Evolutionary conservation across 2,888 invertebrate species (phyloP).

Genomic region (Taphrorychus bicolor): DNA sequence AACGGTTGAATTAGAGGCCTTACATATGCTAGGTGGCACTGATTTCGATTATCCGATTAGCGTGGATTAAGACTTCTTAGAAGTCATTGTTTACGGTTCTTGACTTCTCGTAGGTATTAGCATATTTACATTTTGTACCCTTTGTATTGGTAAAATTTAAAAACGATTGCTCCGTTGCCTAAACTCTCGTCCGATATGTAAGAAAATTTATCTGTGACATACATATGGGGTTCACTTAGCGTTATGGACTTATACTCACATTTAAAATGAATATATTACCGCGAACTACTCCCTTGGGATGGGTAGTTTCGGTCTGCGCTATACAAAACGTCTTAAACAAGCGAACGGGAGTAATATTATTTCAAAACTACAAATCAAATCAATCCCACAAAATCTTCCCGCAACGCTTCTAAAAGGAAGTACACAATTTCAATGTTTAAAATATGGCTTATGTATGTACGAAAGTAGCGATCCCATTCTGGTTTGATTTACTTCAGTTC

Average conservation of each 20-base stretch:
- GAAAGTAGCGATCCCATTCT: conserved; percentile 37
- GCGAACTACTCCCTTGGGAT: conserved; percentile 46
- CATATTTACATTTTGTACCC: neutral
- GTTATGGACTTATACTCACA: conserved; percentile 42
- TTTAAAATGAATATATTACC: conserved; percentile 47
- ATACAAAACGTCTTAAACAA: conserved; percentile 41
- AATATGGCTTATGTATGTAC: conserved; percentile 41
- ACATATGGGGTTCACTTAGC: conserved; percentile 40
- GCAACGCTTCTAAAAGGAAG: conserved; percentile 35
- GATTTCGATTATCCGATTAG: conserved; percentile 2
- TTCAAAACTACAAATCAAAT: conserved; percentile 60
- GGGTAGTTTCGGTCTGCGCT: conserved; percentile 43
- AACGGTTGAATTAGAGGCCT: neutral
- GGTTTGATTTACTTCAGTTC: conserved; percentile 37
- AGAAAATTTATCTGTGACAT: conserved; percentile 31
- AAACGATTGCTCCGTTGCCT: neutral
- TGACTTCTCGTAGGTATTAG: neutral
- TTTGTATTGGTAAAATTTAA: neutral
- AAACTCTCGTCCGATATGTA: conserved; percentile 18
- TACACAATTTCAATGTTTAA: conserved; percentile 43
- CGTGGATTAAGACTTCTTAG: neutral
- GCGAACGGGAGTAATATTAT: conserved; percentile 54
- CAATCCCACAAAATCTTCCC: conserved; percentile 58
- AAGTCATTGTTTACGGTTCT: neutral
- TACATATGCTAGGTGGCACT: neutral